A percentile compares a stretch with the other conserved stretches of the same genome.
phyloP scores from a whole-genome alignment of 2,113 vertebrate genomes.

The Tetrax tetrax region DNA sequence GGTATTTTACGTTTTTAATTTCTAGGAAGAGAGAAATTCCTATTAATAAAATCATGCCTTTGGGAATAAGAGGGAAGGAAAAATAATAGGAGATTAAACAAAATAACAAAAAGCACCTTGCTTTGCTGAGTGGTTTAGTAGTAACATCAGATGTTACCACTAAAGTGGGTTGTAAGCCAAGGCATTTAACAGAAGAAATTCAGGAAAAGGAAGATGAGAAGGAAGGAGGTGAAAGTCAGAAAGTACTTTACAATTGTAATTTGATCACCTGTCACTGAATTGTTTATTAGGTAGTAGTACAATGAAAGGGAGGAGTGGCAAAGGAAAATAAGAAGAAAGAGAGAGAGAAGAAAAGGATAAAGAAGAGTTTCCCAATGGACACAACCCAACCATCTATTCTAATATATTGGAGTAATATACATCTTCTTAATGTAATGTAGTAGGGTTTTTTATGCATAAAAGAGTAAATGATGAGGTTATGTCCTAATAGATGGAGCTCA shows the following conservation, averaged over 20 bases:
- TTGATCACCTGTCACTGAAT: neutral
- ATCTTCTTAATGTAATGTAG: neutral
- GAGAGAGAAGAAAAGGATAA: neutral
- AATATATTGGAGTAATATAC: neutral
- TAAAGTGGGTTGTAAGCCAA: neutral
- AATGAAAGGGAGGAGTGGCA: neutral
- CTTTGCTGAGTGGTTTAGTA: neutral
- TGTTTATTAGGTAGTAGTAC: neutral
- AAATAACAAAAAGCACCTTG: neutral
- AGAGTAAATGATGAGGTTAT: neutral
- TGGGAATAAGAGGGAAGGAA: neutral
- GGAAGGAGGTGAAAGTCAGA: neutral
- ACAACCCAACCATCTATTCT: neutral
- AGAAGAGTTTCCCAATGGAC: neutral
- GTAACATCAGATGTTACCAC: neutral
- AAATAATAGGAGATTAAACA: neutral
- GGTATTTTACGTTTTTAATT: neutral
- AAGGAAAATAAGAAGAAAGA: neutral
- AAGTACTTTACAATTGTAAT: neutral
- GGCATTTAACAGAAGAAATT: neutral
- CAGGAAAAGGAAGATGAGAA: neutral
- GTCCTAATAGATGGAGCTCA: neutral
- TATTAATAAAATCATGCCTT: neutral
- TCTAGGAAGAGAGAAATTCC: neutral
- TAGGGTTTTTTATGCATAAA: neutral